A percentile compares a stretch with the other conserved stretches of the same genome.
Conservation (phyloP, 2,888 invertebrate genomes). For the Xanthorhoe designata region DNA sequence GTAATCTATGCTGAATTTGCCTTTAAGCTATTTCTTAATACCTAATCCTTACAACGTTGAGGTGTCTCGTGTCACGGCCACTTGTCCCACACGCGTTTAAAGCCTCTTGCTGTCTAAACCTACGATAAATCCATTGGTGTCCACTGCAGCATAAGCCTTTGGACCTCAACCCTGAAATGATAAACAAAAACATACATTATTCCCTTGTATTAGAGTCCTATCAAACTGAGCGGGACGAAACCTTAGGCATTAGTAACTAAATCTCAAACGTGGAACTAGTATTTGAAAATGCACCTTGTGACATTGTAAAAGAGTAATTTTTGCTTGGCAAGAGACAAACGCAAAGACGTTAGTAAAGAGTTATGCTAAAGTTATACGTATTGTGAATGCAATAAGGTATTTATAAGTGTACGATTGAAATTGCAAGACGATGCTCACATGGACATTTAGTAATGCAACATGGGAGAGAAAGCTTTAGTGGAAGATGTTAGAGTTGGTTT, state of each 20-base stretch:
- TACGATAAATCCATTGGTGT: slow-evolving; percentile 74
- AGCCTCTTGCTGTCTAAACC: slow-evolving; percentile 71
- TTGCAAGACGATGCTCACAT: slow-evolving; percentile 12
- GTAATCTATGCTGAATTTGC: not conserved
- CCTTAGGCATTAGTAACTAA: not conserved
- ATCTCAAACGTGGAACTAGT: not conserved
- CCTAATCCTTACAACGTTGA: slow-evolving; percentile 20
- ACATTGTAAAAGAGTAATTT: not conserved
- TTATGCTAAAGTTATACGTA: not conserved
- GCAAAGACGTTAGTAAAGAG: not conserved
- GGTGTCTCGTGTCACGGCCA: slow-evolving; percentile 18
- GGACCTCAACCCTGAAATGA: slow-evolving; percentile 40
- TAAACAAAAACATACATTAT: slow-evolving; percentile 14
- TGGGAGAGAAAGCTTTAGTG: slow-evolving; percentile 1
- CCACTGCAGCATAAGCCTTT: slow-evolving; percentile 57
- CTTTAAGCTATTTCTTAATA: not conserved
- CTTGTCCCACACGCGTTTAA: slow-evolving; percentile 57
- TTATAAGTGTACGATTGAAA: not conserved
- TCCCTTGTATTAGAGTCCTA: slow-evolving; percentile 5
- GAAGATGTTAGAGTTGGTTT: slow-evolving; percentile 4
- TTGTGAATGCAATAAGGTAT: not conserved
- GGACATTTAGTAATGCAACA: not conserved
- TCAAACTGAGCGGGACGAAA: not conserved
- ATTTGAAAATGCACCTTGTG: slow-evolving; percentile 7
- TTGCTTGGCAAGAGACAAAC: not conserved